Evolutionary conservation across 2,888 invertebrate genomes (phyloP).

Genomic region (Hyppa rectilinea): DNA sequence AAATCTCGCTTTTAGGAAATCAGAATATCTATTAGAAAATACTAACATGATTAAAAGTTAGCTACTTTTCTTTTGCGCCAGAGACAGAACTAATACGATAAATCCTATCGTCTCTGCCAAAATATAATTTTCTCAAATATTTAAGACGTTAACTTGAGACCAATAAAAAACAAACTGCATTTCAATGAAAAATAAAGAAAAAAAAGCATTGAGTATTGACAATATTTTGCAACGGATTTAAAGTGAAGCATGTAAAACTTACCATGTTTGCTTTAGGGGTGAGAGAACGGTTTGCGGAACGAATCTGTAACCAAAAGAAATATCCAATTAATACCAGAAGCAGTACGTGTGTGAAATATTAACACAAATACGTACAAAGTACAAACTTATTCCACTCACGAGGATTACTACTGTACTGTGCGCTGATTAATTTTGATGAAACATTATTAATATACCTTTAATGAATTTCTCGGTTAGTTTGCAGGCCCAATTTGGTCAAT

Average conservation of each 20-base stretch:
- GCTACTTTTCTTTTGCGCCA: constrained; percentile 14
- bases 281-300: constrained; percentile 48
- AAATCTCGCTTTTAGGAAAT: neutral
- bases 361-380: constrained; percentile 14
- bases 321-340: constrained; percentile 41
- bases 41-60: constrained; percentile 32
- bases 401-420: constrained; percentile 3
- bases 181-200: too few relatives aligned
- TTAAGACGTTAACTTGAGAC: neutral
- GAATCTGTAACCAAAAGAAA: constrained; percentile 67
- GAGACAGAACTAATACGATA: neutral
- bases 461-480: constrained; percentile 48
- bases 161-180: neutral
- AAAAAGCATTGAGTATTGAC: too few relatives aligned
- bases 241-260: constrained; percentile 47
- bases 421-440: constrained; percentile 36
- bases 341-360: constrained; percentile 14
- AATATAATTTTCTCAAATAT: constrained; percentile 11
- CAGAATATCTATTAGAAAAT: constrained; percentile 11
- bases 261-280: constrained; percentile 66
- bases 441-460: constrained; percentile 25
- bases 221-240: neutral
- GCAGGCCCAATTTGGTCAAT: constrained; percentile 52
- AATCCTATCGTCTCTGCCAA: neutral
- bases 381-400: constrained; percentile 10